Percentiles rank a stretch among this genome's conserved stretches.
Evolutionary conservation across 2,888 invertebrate species (phyloP).

Genomic region (Carterocephalus palaemon): DNA sequence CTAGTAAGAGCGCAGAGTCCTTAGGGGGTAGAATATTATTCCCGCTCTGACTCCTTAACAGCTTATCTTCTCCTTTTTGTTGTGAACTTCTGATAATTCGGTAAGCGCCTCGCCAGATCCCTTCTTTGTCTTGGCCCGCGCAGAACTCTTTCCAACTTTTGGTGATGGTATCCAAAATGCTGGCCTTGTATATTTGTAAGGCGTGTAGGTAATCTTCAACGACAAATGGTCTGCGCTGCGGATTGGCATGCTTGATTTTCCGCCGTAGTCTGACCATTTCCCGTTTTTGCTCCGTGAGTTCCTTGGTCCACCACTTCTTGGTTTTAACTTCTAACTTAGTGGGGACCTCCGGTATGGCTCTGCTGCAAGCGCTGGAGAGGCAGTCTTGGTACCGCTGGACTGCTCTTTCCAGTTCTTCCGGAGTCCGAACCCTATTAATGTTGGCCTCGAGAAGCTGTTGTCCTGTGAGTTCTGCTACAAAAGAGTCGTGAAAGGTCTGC

Average conservation of each 20-base stretch:
- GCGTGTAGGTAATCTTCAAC: slow-evolving; percentile 3
- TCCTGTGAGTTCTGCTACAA: no score
- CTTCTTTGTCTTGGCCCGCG: slow-evolving; percentile 14
- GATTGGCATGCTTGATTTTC: slow-evolving; percentile 10
- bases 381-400: no score
- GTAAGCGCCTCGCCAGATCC: slow-evolving; percentile 26
- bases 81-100: slow-evolving; percentile 16
- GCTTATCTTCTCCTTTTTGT: slow-evolving; percentile 9
- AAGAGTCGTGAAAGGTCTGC: no score
- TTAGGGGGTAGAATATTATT: background rate
- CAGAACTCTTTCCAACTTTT: slow-evolving; percentile 27
- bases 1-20: slow-evolving; percentile 20
- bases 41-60: background rate
- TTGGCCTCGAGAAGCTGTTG: no score
- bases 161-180: background rate
- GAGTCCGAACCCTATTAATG: background rate
- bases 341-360: no score
- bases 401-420: background rate
- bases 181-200: slow-evolving; percentile 10
- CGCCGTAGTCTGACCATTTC: slow-evolving; percentile 3
- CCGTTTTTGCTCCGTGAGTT: slow-evolving; percentile 6
- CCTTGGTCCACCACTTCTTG: slow-evolving; percentile 17
- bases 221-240: background rate
- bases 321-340: background rate
- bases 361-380: no score